Percentiles rank a stretch among this genome's conserved stretches.
Conservation (phyloP, 2,888 invertebrate species). For the Hylaea fasciaria region DNA sequence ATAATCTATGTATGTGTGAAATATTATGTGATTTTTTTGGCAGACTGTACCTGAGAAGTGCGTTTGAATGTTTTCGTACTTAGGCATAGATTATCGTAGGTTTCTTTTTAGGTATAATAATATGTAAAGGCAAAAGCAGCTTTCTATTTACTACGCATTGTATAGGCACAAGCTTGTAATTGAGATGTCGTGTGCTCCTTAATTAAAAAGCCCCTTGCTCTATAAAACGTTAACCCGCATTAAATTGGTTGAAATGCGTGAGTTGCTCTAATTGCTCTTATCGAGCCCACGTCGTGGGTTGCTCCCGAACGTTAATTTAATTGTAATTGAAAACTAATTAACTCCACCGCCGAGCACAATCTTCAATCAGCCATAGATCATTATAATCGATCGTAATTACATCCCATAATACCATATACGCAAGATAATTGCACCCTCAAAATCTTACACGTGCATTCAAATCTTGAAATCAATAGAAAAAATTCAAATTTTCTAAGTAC, state of each 20-base stretch:
- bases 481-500: constrained; percentile 31
- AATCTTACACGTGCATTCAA: constrained; percentile 54
- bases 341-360: constrained; percentile 52
- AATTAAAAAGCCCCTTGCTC: constrained; percentile 43
- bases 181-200: neutral
- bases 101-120: too few species aligned
- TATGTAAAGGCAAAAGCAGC: too few species aligned
- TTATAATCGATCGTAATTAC: constrained; percentile 52
- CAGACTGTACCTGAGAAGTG: too few species aligned
- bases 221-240: constrained; percentile 49
- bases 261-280: constrained; percentile 61
- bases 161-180: too few species aligned
- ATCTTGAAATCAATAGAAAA: constrained; percentile 40
- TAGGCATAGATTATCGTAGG: too few species aligned
- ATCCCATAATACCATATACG: constrained; percentile 37
- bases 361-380: constrained; percentile 64
- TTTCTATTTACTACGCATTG: too few species aligned
- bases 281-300: constrained; percentile 51
- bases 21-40: too few species aligned
- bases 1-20: too few species aligned
- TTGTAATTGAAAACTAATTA: constrained; percentile 70
- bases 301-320: constrained; percentile 61
- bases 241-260: constrained; percentile 49
- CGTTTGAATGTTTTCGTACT: too few species aligned
- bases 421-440: constrained; percentile 50